Base-by-base conservation (phyloP, 2,888 invertebrate species). In the Cheilosia variabilis region DNA sequence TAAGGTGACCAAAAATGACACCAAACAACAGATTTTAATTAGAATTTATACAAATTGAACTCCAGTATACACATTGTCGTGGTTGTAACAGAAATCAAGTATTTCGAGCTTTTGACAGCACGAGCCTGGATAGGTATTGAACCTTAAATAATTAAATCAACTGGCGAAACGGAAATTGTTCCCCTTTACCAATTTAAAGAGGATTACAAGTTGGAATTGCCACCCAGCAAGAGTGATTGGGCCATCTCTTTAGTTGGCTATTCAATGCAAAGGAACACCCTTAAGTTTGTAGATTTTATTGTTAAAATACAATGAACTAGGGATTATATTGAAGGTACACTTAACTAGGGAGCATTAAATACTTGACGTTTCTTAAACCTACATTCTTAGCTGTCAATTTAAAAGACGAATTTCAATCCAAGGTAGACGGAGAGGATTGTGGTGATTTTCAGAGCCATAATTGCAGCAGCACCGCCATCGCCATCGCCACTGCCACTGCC, bases 21-120 rank as follows among this genome's bases (percentile, higher is more conserved):
- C 43, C 27, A 66, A 55, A 55, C 72, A 53, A 19, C 7, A 22
- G 27, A 41, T 37, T 83, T 77, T 57, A 83, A 78, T 83, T 68
- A 72, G 68, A 77, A 77, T 78, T 50, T 19, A 77, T 19, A 63
- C 45, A 47, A 77, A 77, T 62, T 77, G 55, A 22, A 57, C 41
- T 63, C 45, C 19, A 17, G 17, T 45, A n/a, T n/a, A 66, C 27
- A 24, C 27, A 43, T 53, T 37, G n/a, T 4, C n/a, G 41, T 37
- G 53, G 53, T 41, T n/a, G 10, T 4, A n/a, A 43, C 43, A n/a
- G 43, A 45, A 27, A 60, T 60, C 9, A 19, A 19, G 7, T 19
- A 47, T 15, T 34, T 52, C 50, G 52, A 4, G 13, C 45, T 68
- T 43, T 66, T 27, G 27, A 53, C 34, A 37, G 43, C 66, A 53